Evolutionary conservation across 1,140 invertebrate species (phyloP).

Genomic region (Araneus ventricosus): DNA sequence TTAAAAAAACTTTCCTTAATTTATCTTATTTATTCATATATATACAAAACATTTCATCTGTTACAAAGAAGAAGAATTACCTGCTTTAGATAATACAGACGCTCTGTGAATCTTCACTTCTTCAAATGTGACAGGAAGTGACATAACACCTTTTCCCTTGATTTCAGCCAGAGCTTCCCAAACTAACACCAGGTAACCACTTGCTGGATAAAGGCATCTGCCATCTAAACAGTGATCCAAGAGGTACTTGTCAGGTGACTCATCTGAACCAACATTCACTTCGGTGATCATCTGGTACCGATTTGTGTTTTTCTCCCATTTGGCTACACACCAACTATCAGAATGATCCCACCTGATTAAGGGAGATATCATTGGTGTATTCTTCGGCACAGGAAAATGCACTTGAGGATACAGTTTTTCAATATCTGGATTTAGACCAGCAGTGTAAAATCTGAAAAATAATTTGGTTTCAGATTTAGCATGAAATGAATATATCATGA

Average conservation of each 20-base stretch:
- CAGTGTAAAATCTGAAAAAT: slow-evolving; percentile 85
- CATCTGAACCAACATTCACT: slow-evolving; percentile 87
- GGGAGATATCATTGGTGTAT: slow-evolving; percentile 92
- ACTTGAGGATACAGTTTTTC: slow-evolving; percentile 88
- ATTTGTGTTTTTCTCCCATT: slow-evolving; percentile 82
- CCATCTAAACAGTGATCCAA: slow-evolving; percentile 97
- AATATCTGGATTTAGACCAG: slow-evolving; percentile 89
- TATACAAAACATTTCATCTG: not conserved
- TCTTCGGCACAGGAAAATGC: slow-evolving; percentile 91
- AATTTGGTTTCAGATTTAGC: not conserved
- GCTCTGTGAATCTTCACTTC: slow-evolving; percentile 93
- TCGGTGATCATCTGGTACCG: slow-evolving; percentile 85
- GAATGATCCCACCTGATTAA: slow-evolving; percentile 95
- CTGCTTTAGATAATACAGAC: slow-evolving; percentile 86
- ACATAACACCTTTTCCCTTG: slow-evolving; percentile 84
- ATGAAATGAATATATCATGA: too few species aligned
- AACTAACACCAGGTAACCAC: slow-evolving; percentile 94
- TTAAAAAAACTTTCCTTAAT: too few species aligned
- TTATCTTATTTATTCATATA: too few species aligned
- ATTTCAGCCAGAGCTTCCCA: slow-evolving; percentile 96
- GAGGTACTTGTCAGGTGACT: slow-evolving; percentile 86
- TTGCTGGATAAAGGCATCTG: slow-evolving; percentile 95
- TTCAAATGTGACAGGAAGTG: slow-evolving; percentile 89
- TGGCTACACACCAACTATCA: slow-evolving; percentile 87
- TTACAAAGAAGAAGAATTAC: slow-evolving; percentile 64